These are phyloP conservation scores for Epinephelus awoara DNA, from an alignment of 2,797 vertebrate species.

Conservation along the genomic window DNA sequence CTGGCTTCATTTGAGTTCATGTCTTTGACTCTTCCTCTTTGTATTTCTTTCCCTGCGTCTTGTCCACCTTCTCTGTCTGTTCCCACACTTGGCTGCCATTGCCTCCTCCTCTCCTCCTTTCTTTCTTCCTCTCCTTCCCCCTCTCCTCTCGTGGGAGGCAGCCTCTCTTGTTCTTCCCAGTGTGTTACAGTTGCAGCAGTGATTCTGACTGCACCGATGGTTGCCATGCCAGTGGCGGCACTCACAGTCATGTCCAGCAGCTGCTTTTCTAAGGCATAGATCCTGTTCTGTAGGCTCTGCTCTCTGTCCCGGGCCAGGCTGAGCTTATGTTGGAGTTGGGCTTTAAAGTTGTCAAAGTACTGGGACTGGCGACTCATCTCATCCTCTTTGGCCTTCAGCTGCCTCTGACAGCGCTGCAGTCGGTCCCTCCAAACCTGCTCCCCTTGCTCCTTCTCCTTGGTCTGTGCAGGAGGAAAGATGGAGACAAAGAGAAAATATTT, in stretches of 20 bases:
- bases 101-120: conserved; percentile 60
- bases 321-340: conserved; percentile 86
- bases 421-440: conserved; percentile 83
- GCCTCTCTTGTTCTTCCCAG: conserved; percentile 65
- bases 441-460: conserved; percentile 80
- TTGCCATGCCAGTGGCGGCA: conserved; percentile 62
- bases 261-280: conserved; percentile 85
- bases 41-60: conserved; percentile 30
- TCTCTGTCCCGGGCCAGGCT: conserved; percentile 81
- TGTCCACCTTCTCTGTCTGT: conserved; percentile 29
- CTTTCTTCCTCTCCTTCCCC: conserved; percentile 71
- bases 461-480: conserved; percentile 64
- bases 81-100: conserved; percentile 50
- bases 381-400: conserved; percentile 87
- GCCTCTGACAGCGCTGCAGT: conserved; percentile 84
- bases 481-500: background rate
- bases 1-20: conserved; percentile 59
- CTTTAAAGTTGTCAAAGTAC: conserved; percentile 89
- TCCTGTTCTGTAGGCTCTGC: conserved; percentile 79
- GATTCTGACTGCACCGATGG: conserved; percentile 61
- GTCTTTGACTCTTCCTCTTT: conserved; percentile 39
- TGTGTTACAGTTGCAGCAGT: conserved; percentile 57
- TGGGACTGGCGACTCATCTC: conserved; percentile 87
- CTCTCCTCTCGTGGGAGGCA: conserved; percentile 64
- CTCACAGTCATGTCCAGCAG: conserved; percentile 82